Percentiles rank a stretch among this genome's conserved stretches.
These are phyloP conservation scores for Clytia hemisphaerica DNA, from an alignment of 30 jellyfish, hydroid and myxozoan species.

Conservation along the genomic window DNA sequence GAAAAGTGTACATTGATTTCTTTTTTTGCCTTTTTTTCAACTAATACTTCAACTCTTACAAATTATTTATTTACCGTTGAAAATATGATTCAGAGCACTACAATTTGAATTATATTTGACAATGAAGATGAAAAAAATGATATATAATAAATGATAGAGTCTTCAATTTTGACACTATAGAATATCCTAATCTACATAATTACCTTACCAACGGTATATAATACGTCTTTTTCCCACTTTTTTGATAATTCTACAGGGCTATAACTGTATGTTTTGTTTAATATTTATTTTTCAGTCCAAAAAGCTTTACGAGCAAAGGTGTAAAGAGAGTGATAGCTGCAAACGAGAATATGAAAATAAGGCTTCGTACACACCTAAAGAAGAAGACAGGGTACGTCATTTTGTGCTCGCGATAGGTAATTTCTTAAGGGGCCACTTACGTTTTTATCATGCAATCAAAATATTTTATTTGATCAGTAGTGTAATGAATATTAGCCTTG, in stretches of 20 bases:
- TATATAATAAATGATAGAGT: too few relatives aligned
- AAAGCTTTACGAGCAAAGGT: conserved; percentile 55
- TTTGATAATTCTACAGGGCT: not conserved
- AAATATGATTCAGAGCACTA: too few relatives aligned
- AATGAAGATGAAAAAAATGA: too few relatives aligned
- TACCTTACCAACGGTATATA: too few relatives aligned
- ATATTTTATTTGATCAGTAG: not conserved
- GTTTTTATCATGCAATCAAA: too few relatives aligned
- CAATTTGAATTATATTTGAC: too few relatives aligned
- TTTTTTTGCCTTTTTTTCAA: too few relatives aligned
- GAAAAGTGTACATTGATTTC: not conserved
- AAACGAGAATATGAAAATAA: conserved; percentile 40
- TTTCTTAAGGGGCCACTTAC: not conserved
- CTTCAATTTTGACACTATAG: too few relatives aligned
- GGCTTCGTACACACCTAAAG: conserved; percentile 49
- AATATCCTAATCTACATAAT: too few relatives aligned
- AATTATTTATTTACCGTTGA: too few relatives aligned
- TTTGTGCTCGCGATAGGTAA: not conserved
- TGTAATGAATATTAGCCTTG: too few relatives aligned
- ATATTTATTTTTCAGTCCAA: conserved; percentile 33
- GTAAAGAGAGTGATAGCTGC: conserved; percentile 54
- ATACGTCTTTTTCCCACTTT: not conserved
- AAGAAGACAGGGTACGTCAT: conserved; percentile 63
- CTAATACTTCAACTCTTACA: too few relatives aligned
- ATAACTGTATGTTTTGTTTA: not conserved